Conservation (phyloP, 2,797 vertebrate species). For the Podarcis lilfordi region DNA sequence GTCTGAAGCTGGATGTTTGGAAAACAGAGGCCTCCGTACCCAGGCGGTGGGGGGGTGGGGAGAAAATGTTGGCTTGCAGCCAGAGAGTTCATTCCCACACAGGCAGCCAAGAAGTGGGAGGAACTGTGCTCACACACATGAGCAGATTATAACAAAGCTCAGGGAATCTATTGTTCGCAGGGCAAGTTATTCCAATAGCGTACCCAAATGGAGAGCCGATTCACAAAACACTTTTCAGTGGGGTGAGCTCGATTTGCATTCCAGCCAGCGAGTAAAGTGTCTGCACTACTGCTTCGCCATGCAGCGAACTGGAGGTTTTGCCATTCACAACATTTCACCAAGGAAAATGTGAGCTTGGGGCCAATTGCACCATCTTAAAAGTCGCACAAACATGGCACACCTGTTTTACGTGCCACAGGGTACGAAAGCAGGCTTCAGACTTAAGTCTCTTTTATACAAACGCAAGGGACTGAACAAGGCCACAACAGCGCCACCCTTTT, state of each 20-base stretch:
- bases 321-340: background rate
- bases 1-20: background rate
- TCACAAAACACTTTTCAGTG: conserved; percentile 10
- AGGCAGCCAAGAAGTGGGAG: background rate
- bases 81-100: background rate
- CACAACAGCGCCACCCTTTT: background rate
- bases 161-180: conserved; percentile 6
- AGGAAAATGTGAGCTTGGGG: background rate
- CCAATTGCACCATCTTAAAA: background rate
- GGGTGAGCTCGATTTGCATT: background rate
- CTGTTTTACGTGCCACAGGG: background rate
- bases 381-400: background rate
- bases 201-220: background rate
- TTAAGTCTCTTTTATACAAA: no score
- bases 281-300: no score
- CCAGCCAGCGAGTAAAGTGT: background rate
- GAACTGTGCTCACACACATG: background rate
- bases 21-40: background rate
- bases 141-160: conserved; percentile 26
- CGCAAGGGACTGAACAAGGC: background rate
- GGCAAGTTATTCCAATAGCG: conserved; percentile 10
- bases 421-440: background rate
- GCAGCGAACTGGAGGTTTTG: background rate
- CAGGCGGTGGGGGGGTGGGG: background rate
- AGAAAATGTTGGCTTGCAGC: conserved; percentile 2